phyloP scores from a whole-genome alignment of 53 echinoderm and acorn worm species.

The Paelopatides confundens region DNA sequence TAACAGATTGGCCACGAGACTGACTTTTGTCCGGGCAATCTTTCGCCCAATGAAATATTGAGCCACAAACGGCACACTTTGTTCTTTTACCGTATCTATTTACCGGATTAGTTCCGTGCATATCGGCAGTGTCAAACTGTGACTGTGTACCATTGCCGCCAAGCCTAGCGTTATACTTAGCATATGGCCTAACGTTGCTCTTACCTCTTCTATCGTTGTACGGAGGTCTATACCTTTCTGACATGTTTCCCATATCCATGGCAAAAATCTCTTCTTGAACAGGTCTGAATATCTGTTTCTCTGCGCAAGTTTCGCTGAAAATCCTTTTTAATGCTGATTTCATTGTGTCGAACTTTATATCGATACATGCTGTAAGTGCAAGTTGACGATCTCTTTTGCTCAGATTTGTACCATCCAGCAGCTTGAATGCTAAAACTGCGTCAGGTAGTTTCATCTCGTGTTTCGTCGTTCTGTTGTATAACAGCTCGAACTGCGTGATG shows the following conservation, averaged over 20 bases:
- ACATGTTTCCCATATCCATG: too few species aligned
- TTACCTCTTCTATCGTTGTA: too few species aligned
- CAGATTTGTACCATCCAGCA: constrained; percentile 26
- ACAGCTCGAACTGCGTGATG: constrained; percentile 7
- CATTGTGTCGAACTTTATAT: constrained; percentile 39
- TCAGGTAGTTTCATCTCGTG: constrained; percentile 16
- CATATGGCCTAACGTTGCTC: too few species aligned
- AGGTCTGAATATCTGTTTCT: too few species aligned
- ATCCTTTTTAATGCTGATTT: constrained; percentile 42
- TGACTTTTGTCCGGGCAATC: constrained; percentile 27
- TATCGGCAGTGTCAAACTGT: too few species aligned
- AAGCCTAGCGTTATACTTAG: neutral
- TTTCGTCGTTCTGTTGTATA: constrained; percentile 7
- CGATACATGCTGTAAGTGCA: constrained; percentile 38
- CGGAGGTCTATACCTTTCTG: too few species aligned
- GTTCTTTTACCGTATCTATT: constrained; percentile 26
- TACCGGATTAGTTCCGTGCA: constrained; percentile 24
- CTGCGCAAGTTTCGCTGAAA: neutral
- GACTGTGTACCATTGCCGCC: too few species aligned
- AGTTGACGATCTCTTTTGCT: constrained; percentile 26
- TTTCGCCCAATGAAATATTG: constrained; percentile 38
- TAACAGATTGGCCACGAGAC: neutral
- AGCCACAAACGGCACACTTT: constrained; percentile 29
- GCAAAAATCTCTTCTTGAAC: too few species aligned
- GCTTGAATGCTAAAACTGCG: constrained; percentile 23